These are phyloP conservation scores for Stercorarius parasiticus DNA, from an alignment of 2,113 vertebrate genomes.

Conservation along the genomic window DNA sequence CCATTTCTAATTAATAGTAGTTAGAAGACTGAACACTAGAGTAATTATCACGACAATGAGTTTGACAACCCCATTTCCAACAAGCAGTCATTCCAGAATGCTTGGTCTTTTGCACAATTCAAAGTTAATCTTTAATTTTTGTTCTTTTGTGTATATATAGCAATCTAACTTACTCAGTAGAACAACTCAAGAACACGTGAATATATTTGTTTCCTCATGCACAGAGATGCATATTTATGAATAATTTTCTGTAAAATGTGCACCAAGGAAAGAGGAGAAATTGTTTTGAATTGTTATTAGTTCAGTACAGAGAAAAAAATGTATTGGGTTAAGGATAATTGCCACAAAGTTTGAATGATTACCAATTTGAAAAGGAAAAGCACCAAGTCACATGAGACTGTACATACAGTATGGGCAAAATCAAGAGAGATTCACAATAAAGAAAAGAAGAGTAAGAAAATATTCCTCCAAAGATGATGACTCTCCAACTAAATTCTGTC, in stretches of 20 bases:
- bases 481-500: neutral
- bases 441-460: neutral
- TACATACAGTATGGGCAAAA: neutral
- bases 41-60: neutral
- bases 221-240: neutral
- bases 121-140: neutral
- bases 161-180: neutral
- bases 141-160: neutral
- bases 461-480: neutral
- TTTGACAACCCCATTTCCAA: slow-evolving; percentile 7
- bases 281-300: neutral
- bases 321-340: neutral
- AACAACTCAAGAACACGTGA: neutral
- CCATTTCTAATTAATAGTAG: neutral
- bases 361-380: slow-evolving; percentile 17
- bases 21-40: neutral
- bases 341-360: neutral
- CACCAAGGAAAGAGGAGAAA: neutral
- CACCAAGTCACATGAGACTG: neutral
- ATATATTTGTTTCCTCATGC: neutral
- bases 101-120: neutral
- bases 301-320: neutral
- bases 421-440: neutral
- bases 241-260: neutral
- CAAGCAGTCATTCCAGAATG: neutral